Evolutionary conservation across 2,888 invertebrate species (phyloP), one percentile per base, ranked within the genome.

Genomic region (Plagodis pulveraria): DNA sequence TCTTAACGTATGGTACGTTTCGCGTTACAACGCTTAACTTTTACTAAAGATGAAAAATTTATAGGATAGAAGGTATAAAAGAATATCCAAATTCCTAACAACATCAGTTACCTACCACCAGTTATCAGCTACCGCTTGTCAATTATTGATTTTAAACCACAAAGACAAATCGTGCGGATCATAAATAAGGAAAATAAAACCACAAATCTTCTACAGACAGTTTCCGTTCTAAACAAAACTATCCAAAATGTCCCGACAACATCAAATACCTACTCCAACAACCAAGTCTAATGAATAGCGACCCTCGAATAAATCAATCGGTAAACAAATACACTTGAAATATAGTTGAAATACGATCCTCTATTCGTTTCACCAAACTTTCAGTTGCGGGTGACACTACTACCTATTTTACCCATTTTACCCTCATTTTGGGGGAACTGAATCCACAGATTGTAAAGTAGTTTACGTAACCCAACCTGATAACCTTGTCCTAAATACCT

Each of bases 401-500:
- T 22, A 22, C 22, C 22, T 22, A 50, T 61, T 45, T 36, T 33
- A 50, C 51, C 60, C 53, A 42, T 41, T 59, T 43, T 45, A 65
- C 63, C 67, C 58, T 61, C 41, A 56, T 60, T 63, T 55, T 7
- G 45, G 40, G 47, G 56, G 45, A 48, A 32, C 46, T 46, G 62
- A 54, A 60, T 22, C 56, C 51, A 8, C 10, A 9, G 40, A 40
- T 6, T 8, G 10, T 8, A 40, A 5, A 40, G 10, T 10, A 40
- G 40, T 40, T 40, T 40, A 40, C 40, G 40, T 40, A 10, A 10
- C 36, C 6, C 6, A 40, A 12, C 12, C 41, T 56, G 59, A 62
- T 62, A 65, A 67, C 67, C 67, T 68, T 64, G 66, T 41, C 62
- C 67, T 60, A 58, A 66, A 67, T 67, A 52, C 41, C 44, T 62